Evolutionary conservation across 2,113 vertebrate genomes (phyloP), one percentile per base, ranked within the genome.

Genomic region (Lontra canadensis): DNA sequence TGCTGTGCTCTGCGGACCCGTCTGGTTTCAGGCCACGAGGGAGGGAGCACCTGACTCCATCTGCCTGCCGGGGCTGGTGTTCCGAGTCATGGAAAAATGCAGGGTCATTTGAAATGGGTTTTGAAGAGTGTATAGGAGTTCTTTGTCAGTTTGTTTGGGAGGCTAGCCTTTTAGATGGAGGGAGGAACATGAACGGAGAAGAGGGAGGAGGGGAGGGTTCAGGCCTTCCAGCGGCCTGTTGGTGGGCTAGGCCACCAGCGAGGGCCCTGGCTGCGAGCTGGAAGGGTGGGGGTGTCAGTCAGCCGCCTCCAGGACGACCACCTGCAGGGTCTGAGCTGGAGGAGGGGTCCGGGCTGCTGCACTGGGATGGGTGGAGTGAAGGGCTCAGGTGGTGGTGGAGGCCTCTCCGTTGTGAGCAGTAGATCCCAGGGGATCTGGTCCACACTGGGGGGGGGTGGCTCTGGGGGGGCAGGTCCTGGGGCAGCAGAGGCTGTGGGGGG

Each of bases 1-100:
- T 39, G 3, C 55, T 18, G 4, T 17, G 14, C 36, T 6, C 0
- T 14, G 1, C 1, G 1, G 34, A 10, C 59, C 34, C 14, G 3
- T 63, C 6, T 7, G 2, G 17, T 39, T 26, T 52, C 31, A 34
- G 42, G 63, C 26, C 34, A 21, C 0, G 0, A 1, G 78, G 15
- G 14, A 59, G 0, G 26, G 73, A 49, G 61, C n/a, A 5, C 29
- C 3, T 4, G 23, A 8, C n/a, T 44, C 52, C 15, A 14, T 10
- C 23, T 52, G 39, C 83, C 78, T 57, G 71, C 21, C 3, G 4
- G 26, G 44, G 67, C 59, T 21, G 15, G 21, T 31, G 7, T 69
- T 34, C n/a, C 34, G 14, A 44, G 55, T 71, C n/a, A 61, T 85
- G 0, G 11, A 7, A 31, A 20, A 82, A 3, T 2, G 6, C n/a